Percentiles rank a stretch among this genome's conserved stretches.
Conservation (phyloP, 2,797 vertebrate genomes). For the Mus caroli region DNA sequence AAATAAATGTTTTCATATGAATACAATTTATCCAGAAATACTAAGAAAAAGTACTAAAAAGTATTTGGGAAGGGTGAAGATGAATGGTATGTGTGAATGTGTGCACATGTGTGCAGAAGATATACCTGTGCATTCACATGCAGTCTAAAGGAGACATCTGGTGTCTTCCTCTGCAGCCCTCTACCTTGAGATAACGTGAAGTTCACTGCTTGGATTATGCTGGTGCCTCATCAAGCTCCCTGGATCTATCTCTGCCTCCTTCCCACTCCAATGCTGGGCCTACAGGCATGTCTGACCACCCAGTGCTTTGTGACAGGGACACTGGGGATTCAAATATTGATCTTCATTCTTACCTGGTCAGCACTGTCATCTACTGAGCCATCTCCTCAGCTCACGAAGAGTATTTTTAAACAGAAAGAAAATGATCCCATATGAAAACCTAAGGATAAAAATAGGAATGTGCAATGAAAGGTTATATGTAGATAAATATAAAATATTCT, state of each 20-base stretch:
- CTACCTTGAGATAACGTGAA: neutral
- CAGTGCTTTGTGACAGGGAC: neutral
- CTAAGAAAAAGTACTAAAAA: neutral
- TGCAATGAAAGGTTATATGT: neutral
- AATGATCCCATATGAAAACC: neutral
- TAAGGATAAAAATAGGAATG: neutral
- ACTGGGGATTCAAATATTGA: neutral
- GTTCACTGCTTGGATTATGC: neutral
- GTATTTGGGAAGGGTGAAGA: neutral
- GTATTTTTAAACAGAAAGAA: neutral
- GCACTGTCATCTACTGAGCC: too few species aligned
- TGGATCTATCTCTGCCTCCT: neutral
- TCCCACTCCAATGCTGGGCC: neutral
- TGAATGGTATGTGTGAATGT: neutral
- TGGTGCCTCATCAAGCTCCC: neutral
- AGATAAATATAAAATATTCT: neutral
- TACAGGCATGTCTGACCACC: neutral
- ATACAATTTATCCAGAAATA: conserved; percentile 26
- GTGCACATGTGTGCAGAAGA: neutral
- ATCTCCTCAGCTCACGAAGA: neutral
- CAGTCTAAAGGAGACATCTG: too few species aligned
- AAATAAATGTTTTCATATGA: conserved; percentile 26
- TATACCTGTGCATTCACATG: neutral
- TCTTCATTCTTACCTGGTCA: neutral
- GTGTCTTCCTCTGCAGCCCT: too few species aligned